Evolutionary conservation across 2,797 vertebrate genomes (phyloP).

Genomic region (Microcaecilia unicolor): DNA sequence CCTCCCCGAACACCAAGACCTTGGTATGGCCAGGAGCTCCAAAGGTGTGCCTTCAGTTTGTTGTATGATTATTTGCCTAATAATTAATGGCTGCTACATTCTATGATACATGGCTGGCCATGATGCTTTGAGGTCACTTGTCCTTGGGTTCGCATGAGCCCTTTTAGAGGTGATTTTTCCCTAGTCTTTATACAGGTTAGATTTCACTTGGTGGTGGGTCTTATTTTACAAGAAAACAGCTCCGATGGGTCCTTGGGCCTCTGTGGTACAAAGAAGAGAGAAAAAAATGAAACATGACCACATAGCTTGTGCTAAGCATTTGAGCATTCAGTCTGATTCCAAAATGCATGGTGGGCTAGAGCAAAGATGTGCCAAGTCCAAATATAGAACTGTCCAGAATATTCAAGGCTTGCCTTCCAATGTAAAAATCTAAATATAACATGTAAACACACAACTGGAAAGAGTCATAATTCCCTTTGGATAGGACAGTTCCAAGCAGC

Average conservation of each 20-base stretch:
- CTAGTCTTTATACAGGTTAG: constrained; percentile 43
- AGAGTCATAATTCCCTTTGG: too few species aligned
- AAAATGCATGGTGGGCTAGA: too few species aligned
- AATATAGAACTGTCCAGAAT: too few species aligned
- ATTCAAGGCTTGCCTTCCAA: too few species aligned
- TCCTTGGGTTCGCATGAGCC: constrained; percentile 49
- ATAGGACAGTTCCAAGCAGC: too few species aligned
- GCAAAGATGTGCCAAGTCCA: too few species aligned
- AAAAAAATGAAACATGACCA: too few species aligned
- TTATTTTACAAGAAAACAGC: constrained; percentile 42
- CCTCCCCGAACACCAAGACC: constrained; percentile 56
- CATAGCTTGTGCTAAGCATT: too few species aligned
- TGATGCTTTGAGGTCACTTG: constrained; percentile 58
- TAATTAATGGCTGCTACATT: constrained; percentile 53
- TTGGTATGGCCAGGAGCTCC: constrained; percentile 59
- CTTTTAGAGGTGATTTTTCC: constrained; percentile 25
- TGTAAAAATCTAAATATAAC: too few species aligned
- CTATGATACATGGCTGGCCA: constrained; percentile 56
- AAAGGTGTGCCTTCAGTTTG: constrained; percentile 40
- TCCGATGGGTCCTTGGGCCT: constrained; percentile 28
- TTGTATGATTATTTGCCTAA: constrained; percentile 35
- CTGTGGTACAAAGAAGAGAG: constrained; percentile 20
- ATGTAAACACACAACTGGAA: too few species aligned
- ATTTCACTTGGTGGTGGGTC: constrained; percentile 36
- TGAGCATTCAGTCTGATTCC: too few species aligned